Evolutionary conservation across 2,888 invertebrate species (phyloP).

Genomic region (Amiota mariae): DNA sequence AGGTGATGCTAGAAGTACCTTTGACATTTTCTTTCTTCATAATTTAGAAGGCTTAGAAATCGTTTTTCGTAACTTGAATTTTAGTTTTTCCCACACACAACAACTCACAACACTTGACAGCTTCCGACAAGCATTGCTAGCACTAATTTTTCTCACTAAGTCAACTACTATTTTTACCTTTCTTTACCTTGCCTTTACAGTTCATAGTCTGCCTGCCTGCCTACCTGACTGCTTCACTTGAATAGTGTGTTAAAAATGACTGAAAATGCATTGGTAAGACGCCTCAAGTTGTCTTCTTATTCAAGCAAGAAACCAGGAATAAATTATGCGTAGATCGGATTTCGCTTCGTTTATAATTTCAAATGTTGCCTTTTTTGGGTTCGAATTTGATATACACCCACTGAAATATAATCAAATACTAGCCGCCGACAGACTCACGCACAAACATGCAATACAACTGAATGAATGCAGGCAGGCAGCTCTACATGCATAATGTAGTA

Average conservation of each 20-base stretch:
- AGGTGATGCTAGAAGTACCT: background rate
- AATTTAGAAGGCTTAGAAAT: background rate
- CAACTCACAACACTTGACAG: slow-evolving; percentile 5
- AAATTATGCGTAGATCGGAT: slow-evolving; percentile 51
- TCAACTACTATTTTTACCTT: background rate
- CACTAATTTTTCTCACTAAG: background rate
- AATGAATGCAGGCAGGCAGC: slow-evolving; percentile 33
- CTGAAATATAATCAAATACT: slow-evolving; percentile 16
- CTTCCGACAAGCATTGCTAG: slow-evolving; percentile 16
- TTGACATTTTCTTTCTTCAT: background rate
- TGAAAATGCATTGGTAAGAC: slow-evolving; percentile 35
- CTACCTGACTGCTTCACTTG: slow-evolving; percentile 16
- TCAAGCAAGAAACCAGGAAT: slow-evolving; percentile 16
- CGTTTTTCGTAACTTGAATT: background rate
- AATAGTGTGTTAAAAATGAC: slow-evolving; percentile 12
- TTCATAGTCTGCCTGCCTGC: background rate
- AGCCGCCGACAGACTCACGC: slow-evolving; percentile 21
- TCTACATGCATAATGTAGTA: slow-evolving; percentile 55
- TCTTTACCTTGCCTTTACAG: background rate
- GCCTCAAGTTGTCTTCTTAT: background rate
- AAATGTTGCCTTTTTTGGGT: slow-evolving; percentile 40
- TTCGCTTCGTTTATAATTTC: slow-evolving; percentile 48
- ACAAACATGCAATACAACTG: slow-evolving; percentile 48
- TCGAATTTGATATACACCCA: slow-evolving; percentile 22
- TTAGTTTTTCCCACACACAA: slow-evolving; percentile 10